Evolutionary conservation across 2,888 invertebrate genomes (phyloP), one percentile per base, ranked within the genome.

Genomic region (Rhaphigaster nebulosa): DNA sequence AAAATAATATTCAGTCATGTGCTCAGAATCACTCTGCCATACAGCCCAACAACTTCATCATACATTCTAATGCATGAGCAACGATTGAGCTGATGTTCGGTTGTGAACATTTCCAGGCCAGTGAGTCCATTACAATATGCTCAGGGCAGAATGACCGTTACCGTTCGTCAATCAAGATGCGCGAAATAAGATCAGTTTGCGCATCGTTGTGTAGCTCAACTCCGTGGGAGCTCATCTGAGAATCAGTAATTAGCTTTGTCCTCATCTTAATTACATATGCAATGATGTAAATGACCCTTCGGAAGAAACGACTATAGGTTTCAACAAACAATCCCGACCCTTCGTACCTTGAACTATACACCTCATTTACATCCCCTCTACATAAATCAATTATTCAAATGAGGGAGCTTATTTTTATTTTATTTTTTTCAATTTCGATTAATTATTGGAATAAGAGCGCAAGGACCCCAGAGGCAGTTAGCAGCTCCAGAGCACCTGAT

Each of bases 301-400:
- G 80, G 41, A 80, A 80, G 80, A 80, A 80, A 80, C 41, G 80
- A 8, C 80, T 80, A 41, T 41, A 80, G 80, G 80, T 80, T 80
- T 80, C 80, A 80, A 41, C 80, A 80, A 80, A 80, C 80, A 80
- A 41, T 41, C 26, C 80, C 38, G 41, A 38, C 80, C 80, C 80
- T 80, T 41, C 80, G 15, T 80, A 80, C 80, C 41, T 80, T 41
- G 3, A 80, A 80, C 80, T 80, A 80, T 80, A 80, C 38, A 80
- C 38, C 80, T 80, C 80, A 80, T 80, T 80, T 80, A 6, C 80
- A 80, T 80, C 80, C 80, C 80, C 80, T 80, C 80, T 23, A 80
- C 80, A 80, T 80, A 80, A 80, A 80, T 80, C 80, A 80, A 80
- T 80, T 80, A 80, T 80, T 80, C 29, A 80, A 80, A 80, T 80